Evolutionary conservation across 2,888 invertebrate genomes (phyloP).

Genomic region (Zaprionus obscuricornis): DNA sequence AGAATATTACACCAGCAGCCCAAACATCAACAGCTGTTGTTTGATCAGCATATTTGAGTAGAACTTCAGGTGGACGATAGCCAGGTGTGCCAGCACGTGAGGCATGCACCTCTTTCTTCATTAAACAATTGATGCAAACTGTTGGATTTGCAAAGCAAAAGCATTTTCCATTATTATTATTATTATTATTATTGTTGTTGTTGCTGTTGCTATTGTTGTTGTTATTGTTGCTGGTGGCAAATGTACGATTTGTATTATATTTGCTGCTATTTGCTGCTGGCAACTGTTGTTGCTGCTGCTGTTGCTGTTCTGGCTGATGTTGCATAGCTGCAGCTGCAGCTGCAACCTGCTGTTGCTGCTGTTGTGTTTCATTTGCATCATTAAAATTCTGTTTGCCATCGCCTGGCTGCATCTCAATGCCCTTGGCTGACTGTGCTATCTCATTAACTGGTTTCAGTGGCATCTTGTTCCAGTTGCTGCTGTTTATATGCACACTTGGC

Average conservation of each 20-base stretch:
- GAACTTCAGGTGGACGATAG: slow-evolving; percentile 93
- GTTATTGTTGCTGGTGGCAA: slow-evolving; percentile 66
- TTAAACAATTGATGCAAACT: slow-evolving; percentile 88
- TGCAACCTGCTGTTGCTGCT: slow-evolving; percentile 15
- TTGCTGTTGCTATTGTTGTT: slow-evolving; percentile 72
- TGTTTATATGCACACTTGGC: neutral
- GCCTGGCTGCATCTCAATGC: neutral
- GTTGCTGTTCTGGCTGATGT: slow-evolving; percentile 8
- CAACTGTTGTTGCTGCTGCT: slow-evolving; percentile 4
- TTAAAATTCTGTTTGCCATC: slow-evolving; percentile 13
- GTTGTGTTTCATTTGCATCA: slow-evolving; percentile 1
- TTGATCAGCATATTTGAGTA: slow-evolving; percentile 91
- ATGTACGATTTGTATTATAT: too few species aligned
- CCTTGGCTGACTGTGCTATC: slow-evolving; percentile 56
- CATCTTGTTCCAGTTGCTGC: slow-evolving; percentile 71
- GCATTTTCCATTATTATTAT: slow-evolving; percentile 83
- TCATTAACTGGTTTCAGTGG: slow-evolving; percentile 82
- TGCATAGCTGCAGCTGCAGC: slow-evolving; percentile 9
- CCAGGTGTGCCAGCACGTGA: slow-evolving; percentile 95
- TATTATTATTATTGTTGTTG: slow-evolving; percentile 13
- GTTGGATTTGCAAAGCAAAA: slow-evolving; percentile 88
- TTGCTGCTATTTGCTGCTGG: slow-evolving; percentile 33
- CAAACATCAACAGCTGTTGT: slow-evolving; percentile 94
- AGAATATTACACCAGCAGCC: slow-evolving; percentile 93
- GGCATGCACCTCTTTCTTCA: slow-evolving; percentile 88